Base-by-base conservation (phyloP, 1,140 invertebrate genomes). In the Arion vulgaris region DNA sequence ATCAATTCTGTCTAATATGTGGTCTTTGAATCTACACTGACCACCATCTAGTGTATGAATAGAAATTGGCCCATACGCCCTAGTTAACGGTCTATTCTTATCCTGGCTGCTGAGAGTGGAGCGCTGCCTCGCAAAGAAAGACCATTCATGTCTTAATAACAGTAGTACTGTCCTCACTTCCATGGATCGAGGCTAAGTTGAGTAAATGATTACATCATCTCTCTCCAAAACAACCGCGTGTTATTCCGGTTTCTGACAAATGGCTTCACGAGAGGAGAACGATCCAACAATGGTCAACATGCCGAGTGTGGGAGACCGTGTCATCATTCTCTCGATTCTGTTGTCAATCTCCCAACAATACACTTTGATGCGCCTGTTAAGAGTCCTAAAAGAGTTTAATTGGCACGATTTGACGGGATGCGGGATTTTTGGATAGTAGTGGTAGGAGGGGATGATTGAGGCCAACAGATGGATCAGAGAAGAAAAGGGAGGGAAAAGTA, bases 291-390 rank as follows among this genome's bases (percentile, higher is more conserved):
- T 72, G 71, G 15, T 19, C 26, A 45, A 72, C 71, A 72, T 41
- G 71, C 36, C 38, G 23, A 11, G 36, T 26, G 34, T 41, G 36
- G 36, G 1, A 15, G 71, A 41, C 26, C 38, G 71, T 72, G 71
- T 45, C 71, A 72, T 45, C 71, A 39, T n/a, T 28, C 71, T 28
- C 68, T 28, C 7, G 39, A 72, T 41, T 72, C 71, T 72, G 71
- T 72, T 72, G 71, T 72, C 71, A 72, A 45, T 39, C 36, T 23
- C 0, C 13, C 15, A 9, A 72, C 71, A 72, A 72, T 72, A 72
- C 36, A 72, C 71, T 72, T 72, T 72, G 71, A 72, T 72, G 71
- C 71, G 71, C 36, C 38, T 72, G 36, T 72, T 39, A 45, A 57
- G 71, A n/a, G 38, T 26, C 36, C 23, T 23, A 38, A 72, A 41